phyloP scores from a whole-genome alignment of 1,140 invertebrate species.

The Meloidogyne hapla region DNA sequence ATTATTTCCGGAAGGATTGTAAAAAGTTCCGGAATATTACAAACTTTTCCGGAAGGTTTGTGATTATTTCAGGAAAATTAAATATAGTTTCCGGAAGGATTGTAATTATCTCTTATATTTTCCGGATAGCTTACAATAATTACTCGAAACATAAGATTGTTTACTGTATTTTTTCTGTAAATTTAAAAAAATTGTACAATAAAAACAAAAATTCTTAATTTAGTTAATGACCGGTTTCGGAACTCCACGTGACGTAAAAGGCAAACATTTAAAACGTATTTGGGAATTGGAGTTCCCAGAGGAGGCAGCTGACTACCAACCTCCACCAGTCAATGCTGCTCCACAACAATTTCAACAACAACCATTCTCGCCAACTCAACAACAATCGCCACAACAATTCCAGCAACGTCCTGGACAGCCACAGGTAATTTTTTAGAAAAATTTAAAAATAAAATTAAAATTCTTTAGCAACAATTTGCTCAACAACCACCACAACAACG shows the following conservation, averaged over 20 bases:
- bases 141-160: not conserved
- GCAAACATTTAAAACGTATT: slow-evolving; percentile 56
- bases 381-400: slow-evolving; percentile 19
- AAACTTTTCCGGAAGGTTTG: too few species aligned
- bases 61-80: too few species aligned
- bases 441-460: not conserved
- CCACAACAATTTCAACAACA: slow-evolving; percentile 29
- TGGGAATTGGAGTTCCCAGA: slow-evolving; percentile 58
- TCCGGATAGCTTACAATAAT: not conserved
- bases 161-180: not conserved
- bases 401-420: slow-evolving; percentile 13
- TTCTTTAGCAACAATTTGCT: not conserved
- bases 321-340: slow-evolving; percentile 42
- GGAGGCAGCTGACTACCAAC: slow-evolving; percentile 36
- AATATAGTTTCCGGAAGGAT: too few species aligned
- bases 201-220: slow-evolving; percentile 2
- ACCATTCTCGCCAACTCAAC: slow-evolving; percentile 5
- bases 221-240: slow-evolving; percentile 55
- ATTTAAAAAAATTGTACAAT: not conserved
- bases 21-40: too few species aligned
- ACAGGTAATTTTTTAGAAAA: not conserved
- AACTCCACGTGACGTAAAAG: slow-evolving; percentile 54
- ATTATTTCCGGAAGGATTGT: too few species aligned
- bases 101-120: too few species aligned
- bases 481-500: slow-evolving; percentile 16